Base-by-base conservation (phyloP, 2,888 invertebrate species). In the Stramonita haemastoma region DNA sequence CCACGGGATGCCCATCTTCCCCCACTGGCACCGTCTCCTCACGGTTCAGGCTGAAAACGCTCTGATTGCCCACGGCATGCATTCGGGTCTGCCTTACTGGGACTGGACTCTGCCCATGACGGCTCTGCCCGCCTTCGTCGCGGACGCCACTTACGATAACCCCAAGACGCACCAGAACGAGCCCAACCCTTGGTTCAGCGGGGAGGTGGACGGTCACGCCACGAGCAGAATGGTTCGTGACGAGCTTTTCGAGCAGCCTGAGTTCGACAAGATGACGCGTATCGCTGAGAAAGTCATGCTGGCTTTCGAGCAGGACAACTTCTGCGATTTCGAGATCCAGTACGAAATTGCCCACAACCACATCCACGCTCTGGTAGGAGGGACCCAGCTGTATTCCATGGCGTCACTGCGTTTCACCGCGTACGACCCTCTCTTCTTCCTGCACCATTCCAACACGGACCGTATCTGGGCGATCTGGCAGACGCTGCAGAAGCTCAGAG, bases 241-340 rank as follows among this genome's bases (percentile, higher is more conserved):
- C 1, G 60, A 66, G 17, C 89, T 92, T 8, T 91, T 89, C 83
- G 89, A 91, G 19, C 34, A 87, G 29, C 90, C 91, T 22, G 81
- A 46, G 22, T 91, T 89, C 70, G 91, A 91, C 29, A 70, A 91
- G 36, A 90, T 91, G 86, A 92, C 91, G 5, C 19, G 56, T 32
- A 79, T 92, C 4, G 91, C 89, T 84, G 90, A 92, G 26, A 90
- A 87, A 73, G 91, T 90, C 17, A 86, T 92, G 57, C 83, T 91
- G 46, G 92, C 92, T 17, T 90, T 91, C 19, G 91, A 92, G 81
- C 91, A 92, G 89, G 91, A 91, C 32, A 87, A 92, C 83, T 92
- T 88, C 88, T 92, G 92, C 89, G 90, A 91, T 89, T 92, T 92
- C 88, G 91, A 92, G 87, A 89, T 92, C 19, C 92, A 92, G 88